Evolutionary conservation across 2,888 invertebrate species (phyloP).

Genomic region (Pyrrhia umbra): DNA sequence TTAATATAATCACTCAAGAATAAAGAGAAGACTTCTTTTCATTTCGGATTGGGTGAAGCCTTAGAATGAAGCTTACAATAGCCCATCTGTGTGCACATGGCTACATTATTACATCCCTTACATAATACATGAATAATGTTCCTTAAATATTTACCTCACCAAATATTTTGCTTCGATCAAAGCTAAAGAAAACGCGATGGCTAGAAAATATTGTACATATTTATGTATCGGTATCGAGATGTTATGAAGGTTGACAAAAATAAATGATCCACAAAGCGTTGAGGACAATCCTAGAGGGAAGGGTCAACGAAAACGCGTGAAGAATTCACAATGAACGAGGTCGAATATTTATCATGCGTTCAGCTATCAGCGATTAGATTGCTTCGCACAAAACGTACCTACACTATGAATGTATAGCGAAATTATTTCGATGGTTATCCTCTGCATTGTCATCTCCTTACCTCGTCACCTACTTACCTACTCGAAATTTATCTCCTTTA

Average conservation of each 20-base stretch:
- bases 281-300: conserved; percentile 75
- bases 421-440: conserved; percentile 39
- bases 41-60: conserved; percentile 12
- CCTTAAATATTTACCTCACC: conserved; percentile 17
- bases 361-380: conserved; percentile 66
- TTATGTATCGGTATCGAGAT: conserved; percentile 72
- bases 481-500: too few relatives aligned
- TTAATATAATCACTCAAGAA: conserved; percentile 25
- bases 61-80: conserved; percentile 33
- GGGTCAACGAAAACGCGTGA: conserved; percentile 75
- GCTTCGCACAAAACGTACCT: conserved; percentile 65
- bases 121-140: conserved; percentile 15
- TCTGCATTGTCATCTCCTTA: conserved; percentile 1
- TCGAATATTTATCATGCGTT: conserved; percentile 75
- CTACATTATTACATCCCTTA: conserved; percentile 11
- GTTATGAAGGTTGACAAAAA: conserved; percentile 72
- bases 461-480: too few relatives aligned
- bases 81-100: conserved; percentile 6
- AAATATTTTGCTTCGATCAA: conserved; percentile 26
- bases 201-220: conserved; percentile 58
- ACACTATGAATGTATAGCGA: conserved; percentile 52
- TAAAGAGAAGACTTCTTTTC: conserved; percentile 19
- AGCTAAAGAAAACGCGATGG: conserved; percentile 34
- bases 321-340: conserved; percentile 77
- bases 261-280: conserved; percentile 74